phyloP scores from a whole-genome alignment of 2,113 vertebrate species.

The Ceyx melanurus region DNA sequence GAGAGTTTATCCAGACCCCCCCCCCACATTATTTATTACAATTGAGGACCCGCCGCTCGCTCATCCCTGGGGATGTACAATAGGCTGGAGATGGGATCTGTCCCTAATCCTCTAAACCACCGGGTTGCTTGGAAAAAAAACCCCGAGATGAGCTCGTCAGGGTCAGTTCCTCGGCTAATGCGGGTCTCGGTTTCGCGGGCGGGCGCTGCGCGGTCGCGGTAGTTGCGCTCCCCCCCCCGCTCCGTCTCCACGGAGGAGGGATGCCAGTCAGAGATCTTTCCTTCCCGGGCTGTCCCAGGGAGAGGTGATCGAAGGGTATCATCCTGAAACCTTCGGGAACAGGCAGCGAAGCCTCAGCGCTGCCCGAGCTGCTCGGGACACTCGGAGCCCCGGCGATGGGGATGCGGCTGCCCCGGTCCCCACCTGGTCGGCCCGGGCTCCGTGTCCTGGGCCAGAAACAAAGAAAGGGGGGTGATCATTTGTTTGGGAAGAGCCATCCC shows the following conservation, averaged over 20 bases:
- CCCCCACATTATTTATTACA: neutral
- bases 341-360: neutral
- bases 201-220: neutral
- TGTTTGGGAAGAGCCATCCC: neutral
- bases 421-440: no score
- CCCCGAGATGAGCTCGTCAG: neutral
- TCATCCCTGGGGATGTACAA: neutral
- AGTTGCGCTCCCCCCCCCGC: neutral
- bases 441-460: neutral
- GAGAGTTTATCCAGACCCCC: conserved; percentile 9
- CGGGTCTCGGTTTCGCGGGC: neutral
- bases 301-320: neutral
- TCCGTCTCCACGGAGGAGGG: neutral
- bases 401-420: neutral
- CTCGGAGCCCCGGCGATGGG: neutral
- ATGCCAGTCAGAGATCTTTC: neutral
- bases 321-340: neutral
- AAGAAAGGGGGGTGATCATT: neutral
- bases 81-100: neutral
- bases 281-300: neutral
- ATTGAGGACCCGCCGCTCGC: neutral
- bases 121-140: neutral
- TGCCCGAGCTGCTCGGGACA: neutral
- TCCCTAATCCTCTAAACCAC: neutral
- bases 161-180: neutral